phyloP scores from a whole-genome alignment of 2,113 vertebrate species.

The Mustela lutreola region DNA sequence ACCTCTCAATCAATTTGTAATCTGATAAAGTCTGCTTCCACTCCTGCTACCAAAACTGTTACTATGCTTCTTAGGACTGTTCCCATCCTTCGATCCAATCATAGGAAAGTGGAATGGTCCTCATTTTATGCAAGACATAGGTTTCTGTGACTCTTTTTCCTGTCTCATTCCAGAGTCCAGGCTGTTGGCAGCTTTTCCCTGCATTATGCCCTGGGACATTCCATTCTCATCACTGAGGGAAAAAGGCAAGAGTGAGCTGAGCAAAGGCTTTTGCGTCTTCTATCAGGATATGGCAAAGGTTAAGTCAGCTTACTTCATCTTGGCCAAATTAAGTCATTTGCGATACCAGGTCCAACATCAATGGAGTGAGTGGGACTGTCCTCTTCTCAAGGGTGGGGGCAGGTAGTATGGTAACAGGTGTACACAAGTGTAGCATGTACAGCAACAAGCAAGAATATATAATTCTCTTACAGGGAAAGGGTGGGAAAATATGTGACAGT shows the following conservation, averaged over 20 bases:
- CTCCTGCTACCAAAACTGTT: accelerated
- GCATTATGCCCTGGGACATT: not conserved
- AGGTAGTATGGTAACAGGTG: accelerated
- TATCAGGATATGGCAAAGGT: not conserved
- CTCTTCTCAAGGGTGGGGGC: accelerated
- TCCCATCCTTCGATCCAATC: no score
- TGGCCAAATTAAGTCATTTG: not conserved
- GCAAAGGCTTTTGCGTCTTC: not conserved
- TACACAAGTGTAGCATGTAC: not conserved
- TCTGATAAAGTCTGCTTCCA: accelerated
- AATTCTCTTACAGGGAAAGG: not conserved
- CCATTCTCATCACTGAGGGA: not conserved
- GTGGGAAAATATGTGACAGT: no score
- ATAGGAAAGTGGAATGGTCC: accelerated
- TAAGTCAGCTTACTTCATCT: accelerated
- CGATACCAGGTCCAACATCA: not conserved
- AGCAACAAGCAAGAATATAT: not conserved
- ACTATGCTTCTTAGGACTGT: accelerated
- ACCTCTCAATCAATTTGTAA: accelerated
- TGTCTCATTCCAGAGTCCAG: not conserved
- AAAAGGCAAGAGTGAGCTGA: not conserved
- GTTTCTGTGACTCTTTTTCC: not conserved
- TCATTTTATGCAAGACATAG: not conserved
- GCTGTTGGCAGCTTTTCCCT: accelerated
- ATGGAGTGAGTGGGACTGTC: not conserved